Percentiles rank a stretch among this genome's conserved stretches.
These are phyloP conservation scores for Myocastor coypus DNA, from an alignment of 2,113 vertebrate genomes.

Conservation along the genomic window DNA sequence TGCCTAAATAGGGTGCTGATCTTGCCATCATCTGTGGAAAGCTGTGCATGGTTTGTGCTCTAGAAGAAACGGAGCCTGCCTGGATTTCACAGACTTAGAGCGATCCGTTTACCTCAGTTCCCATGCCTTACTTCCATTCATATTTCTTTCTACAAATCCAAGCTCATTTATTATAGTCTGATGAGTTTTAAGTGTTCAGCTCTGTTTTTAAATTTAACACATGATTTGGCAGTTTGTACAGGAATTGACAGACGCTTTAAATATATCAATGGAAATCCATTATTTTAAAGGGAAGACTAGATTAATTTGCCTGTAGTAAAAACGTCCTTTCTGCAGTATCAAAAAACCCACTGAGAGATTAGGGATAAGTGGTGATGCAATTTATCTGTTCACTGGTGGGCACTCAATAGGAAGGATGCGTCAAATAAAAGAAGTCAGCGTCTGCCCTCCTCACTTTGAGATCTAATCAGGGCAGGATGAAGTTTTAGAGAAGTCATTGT, in stretches of 20 bases:
- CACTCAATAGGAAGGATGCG: constrained; percentile 40
- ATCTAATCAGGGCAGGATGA: constrained; percentile 1
- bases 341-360: constrained; percentile 34
- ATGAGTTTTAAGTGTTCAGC: constrained; percentile 68
- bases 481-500: constrained; percentile 17
- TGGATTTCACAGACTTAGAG: neutral
- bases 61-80: neutral
- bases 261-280: constrained; percentile 75
- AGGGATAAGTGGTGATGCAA: constrained; percentile 36
- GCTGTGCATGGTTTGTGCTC: neutral
- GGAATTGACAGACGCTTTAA: constrained; percentile 78
- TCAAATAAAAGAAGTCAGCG: constrained; percentile 39
- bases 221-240: constrained; percentile 71
- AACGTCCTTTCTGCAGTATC: constrained; percentile 60
- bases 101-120: constrained; percentile 30
- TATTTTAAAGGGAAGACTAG: constrained; percentile 58
- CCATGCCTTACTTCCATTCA: neutral
- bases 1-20: neutral
- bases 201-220: constrained; percentile 79
- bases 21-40: neutral
- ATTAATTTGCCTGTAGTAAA: constrained; percentile 70
- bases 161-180: constrained; percentile 78
- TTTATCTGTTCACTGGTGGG: constrained; percentile 68
- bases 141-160: constrained; percentile 55
- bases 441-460: constrained; percentile 4